Base-by-base conservation (phyloP, 1,140 invertebrate genomes). In the Euglossa dilemma region DNA sequence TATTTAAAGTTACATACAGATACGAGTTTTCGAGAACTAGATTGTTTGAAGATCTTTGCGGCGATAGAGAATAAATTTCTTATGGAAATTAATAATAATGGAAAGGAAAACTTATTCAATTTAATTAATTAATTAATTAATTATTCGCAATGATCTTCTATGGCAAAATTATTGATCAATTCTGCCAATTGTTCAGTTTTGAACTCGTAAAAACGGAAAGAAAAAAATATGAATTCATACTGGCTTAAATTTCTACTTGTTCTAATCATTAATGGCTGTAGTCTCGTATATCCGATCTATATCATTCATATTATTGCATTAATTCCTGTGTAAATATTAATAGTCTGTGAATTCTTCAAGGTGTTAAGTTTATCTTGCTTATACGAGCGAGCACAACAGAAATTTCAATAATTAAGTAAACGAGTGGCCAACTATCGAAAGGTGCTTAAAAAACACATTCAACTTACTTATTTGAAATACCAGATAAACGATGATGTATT, bases 251-350 rank as follows among this genome's bases (percentile, higher is more conserved):
- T 84, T 89, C 83, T 67, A 89, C 79, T 83, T 87, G 82, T 80
- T 84, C 84, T 88, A 87, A 90, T 88, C 71, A 81, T 84, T 87
- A 89, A 91, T 84, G 87, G 84, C 81, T 89, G 84, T 89, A 90
- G 86, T 90, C 89, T 84, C 88, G 86, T 63, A 87, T 91, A 89
- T 91, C 85, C 84, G 81, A 90, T 66, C 85, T 91, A 72, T 90
- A 88, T 89, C 83, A 86, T 84, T 89, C 85, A 82, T 91, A 87
- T 85, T 88, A 86, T 63, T n/a, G 25, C 76, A 73, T 90, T 88
- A 89, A 87, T 92, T 82, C 85, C 87, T 91, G 90, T 93, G 91
- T 93, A 93, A 89, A 93, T 93, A 93, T 90, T 92, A 91, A 82
- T 84, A 84, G 84, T 87, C 84, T 25, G 52, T 28, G 69, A 86